Evolutionary conservation across 2,888 invertebrate genomes (phyloP).

Genomic region (Drosophila pseudotalamancana): DNA sequence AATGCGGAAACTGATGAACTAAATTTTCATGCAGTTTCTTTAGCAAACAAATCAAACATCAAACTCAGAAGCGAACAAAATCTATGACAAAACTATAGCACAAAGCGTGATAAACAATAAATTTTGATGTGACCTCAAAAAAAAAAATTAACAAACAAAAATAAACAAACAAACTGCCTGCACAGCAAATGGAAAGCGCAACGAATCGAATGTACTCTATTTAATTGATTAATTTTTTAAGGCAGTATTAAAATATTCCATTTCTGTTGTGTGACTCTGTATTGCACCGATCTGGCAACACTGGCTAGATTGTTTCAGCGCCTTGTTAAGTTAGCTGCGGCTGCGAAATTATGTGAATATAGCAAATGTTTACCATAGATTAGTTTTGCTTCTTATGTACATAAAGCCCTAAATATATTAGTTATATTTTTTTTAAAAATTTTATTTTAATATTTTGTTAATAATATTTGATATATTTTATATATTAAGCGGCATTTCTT

Average conservation of each 20-base stretch:
- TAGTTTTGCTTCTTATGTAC: too few species aligned
- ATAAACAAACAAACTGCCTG: neutral
- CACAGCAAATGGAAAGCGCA: neutral
- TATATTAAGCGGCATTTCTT: neutral
- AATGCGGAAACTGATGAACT: slow-evolving; percentile 51
- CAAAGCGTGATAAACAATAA: slow-evolving; percentile 66
- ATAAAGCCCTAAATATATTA: too few species aligned
- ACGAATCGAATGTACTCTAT: neutral
- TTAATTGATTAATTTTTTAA: neutral
- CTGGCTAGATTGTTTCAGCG: rapidly evolving
- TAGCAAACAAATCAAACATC: slow-evolving; percentile 66
- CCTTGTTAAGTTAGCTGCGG: neutral
- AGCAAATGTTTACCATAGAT: neutral
- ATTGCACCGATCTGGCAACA: slow-evolving; percentile 1
- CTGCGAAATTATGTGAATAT: neutral
- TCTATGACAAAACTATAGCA: slow-evolving; percentile 67
- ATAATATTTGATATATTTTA: too few species aligned
- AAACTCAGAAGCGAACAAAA: slow-evolving; percentile 45
- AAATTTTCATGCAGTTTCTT: slow-evolving; percentile 68
- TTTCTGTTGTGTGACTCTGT: neutral
- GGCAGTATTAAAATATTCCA: neutral
- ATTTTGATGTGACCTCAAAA: slow-evolving; percentile 55
- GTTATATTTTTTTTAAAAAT: too few species aligned
- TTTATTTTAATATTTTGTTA: too few species aligned
- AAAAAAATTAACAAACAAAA: slow-evolving; percentile 3